Evolutionary conservation across 1,140 invertebrate species (phyloP).

Genomic region (Pantala flavescens): DNA sequence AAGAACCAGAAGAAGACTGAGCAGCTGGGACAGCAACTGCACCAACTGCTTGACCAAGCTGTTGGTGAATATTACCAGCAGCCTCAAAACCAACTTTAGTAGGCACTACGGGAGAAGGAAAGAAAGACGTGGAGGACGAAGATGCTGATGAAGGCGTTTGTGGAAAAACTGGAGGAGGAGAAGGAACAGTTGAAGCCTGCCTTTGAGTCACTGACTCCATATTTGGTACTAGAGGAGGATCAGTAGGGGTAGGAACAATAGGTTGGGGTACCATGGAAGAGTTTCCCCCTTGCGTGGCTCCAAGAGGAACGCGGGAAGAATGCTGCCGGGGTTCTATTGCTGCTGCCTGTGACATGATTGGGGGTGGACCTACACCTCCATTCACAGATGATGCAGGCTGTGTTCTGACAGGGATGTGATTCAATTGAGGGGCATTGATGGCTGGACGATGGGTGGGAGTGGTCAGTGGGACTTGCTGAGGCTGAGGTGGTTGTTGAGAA

Average conservation of each 20-base stretch:
- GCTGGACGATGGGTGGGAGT: conserved; percentile 22
- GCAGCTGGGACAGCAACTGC: conserved; percentile 23
- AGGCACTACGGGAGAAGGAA: neutral
- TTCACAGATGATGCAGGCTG: neutral
- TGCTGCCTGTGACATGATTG: neutral
- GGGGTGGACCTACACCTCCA: neutral
- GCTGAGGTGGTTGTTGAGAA: neutral
- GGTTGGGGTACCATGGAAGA: neutral
- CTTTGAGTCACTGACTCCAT: conserved; percentile 22
- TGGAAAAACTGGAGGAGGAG: conserved; percentile 22
- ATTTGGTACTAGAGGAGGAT: conserved; percentile 23
- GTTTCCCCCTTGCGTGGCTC: neutral
- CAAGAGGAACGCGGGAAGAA: neutral
- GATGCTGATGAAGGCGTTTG: conserved; percentile 23
- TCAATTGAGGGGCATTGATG: conserved; percentile 27
- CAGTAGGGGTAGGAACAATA: conserved; percentile 20
- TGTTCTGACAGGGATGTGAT: neutral
- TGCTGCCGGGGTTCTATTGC: neutral
- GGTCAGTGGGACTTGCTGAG: neutral
- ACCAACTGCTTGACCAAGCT: conserved; percentile 23
- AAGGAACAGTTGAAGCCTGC: conserved; percentile 19
- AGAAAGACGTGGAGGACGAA: conserved; percentile 20
- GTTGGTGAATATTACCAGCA: conserved; percentile 22
- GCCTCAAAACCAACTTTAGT: conserved; percentile 6
- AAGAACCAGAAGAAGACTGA: conserved; percentile 18